Evolutionary conservation across 2,888 invertebrate species (phyloP), one percentile per base, ranked within the genome.

Genomic region (Lissocephala sabroskyi): DNA sequence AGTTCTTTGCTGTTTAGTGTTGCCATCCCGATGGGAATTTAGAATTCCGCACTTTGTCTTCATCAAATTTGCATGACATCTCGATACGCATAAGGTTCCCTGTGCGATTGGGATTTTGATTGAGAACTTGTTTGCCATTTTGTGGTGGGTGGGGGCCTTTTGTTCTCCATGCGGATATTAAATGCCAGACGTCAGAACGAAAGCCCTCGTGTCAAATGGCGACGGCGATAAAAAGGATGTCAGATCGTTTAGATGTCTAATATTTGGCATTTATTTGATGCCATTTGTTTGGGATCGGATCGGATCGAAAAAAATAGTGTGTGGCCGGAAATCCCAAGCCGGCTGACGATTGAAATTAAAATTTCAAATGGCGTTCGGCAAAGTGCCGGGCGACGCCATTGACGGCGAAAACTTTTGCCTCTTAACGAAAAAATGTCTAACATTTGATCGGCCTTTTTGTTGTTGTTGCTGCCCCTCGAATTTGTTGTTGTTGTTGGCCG

Each of bases 321-420:
- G 49, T 49, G 42, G 50, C 43, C 51, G 23, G 23, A 23, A 23
- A 23, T 7, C 7, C 23, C 4, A 23, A 23, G 7, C 7, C 3
- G 7, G 7, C 23, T 23, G 23, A 23, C 23, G 7, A 64, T 46
- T 62, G 65, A 76, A 70, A 76, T 76, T 74, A 71, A 77, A 77
- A 77, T 77, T 71, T 71, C 62, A 71, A 71, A 71, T 77, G 52
- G 45, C 54, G 43, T 23, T 23, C 7, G n/a, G n/a, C 48, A 61
- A 77, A 71, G 78, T 77, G 71, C 64, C 71, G 70, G 71, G 77
- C 51, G 71, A 65, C 59, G n/a, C n/a, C n/a, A 59, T 39, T 44
- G 33, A 59, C 64, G 17, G 40, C 46, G 59, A 33, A 37, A 19
- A 41, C 28, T 17, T 42, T 43, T 49, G 28, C 17, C 23, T 62